Percentiles rank a stretch among this genome's conserved stretches.
These are phyloP conservation scores for Octonoba sinensis DNA, from an alignment of 2,888 invertebrate species.

Conservation along the genomic window DNA sequence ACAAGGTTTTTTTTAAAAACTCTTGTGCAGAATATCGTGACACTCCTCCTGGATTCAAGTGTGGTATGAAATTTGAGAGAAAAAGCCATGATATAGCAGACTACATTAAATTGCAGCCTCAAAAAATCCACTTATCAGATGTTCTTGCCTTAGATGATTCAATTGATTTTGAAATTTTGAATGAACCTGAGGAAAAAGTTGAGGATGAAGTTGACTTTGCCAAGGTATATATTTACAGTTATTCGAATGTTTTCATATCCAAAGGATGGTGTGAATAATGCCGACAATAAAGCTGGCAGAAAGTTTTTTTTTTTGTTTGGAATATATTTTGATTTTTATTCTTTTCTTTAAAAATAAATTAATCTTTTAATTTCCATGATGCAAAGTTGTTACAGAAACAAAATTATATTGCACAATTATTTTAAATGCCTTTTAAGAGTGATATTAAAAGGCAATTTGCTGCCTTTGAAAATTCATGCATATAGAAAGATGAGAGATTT, in stretches of 20 bases:
- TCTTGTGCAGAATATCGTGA: constrained; percentile 74
- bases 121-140: constrained; percentile 65
- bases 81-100: constrained; percentile 76
- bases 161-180: constrained; percentile 44
- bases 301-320: no score
- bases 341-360: background rate
- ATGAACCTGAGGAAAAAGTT: constrained; percentile 65
- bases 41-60: constrained; percentile 79
- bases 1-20: background rate
- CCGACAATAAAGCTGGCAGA: no score
- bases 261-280: no score
- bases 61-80: constrained; percentile 70
- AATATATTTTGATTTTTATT: background rate
- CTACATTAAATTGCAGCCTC: constrained; percentile 67
- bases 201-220: constrained; percentile 60
- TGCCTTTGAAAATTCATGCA: no score
- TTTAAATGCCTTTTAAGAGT: no score
- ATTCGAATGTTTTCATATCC: no score
- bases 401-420: no score
- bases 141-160: constrained; percentile 67
- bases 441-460: no score
- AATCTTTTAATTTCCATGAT: background rate
- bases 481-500: no score
- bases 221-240: constrained; percentile 1
- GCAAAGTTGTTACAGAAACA: no score